Conservation (phyloP, 1,140 invertebrate genomes). For the Drosophila yakuba region DNA sequence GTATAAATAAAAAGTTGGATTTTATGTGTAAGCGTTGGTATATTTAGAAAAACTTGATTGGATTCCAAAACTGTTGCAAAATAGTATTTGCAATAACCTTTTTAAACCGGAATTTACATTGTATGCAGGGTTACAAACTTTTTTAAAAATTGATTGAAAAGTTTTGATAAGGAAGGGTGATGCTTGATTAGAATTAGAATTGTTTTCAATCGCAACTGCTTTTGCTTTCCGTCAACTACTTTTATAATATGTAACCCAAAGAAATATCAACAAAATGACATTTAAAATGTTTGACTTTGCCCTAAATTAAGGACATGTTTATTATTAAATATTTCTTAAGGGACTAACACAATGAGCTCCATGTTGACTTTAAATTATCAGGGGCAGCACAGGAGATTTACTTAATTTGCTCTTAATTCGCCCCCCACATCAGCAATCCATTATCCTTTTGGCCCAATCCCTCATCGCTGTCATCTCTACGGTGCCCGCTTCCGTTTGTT, state of each 20-base stretch:
- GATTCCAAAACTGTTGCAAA: constrained; percentile 13
- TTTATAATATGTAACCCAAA: too few species aligned
- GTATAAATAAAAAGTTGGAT: neutral
- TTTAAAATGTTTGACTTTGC: too few species aligned
- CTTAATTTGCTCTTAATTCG: constrained; percentile 3
- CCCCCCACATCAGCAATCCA: constrained; percentile 3
- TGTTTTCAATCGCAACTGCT: too few species aligned
- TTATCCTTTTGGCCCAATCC: constrained; percentile 6
- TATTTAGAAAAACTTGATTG: too few species aligned
- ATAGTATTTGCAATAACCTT: constrained; percentile 20
- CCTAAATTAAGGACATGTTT: too few species aligned
- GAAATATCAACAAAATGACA: too few species aligned
- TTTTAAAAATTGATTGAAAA: neutral
- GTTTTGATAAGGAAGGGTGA: neutral
- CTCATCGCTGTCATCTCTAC: constrained; percentile 29
- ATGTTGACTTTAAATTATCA: too few species aligned
- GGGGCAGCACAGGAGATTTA: neutral
- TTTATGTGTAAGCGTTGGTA: neutral
- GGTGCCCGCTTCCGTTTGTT: constrained; percentile 43
- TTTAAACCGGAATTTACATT: constrained; percentile 26
- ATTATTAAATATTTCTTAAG: too few species aligned
- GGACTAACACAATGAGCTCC: too few species aligned
- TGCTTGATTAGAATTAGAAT: neutral
- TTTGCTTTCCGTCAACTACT: too few species aligned
- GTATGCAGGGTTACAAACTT: constrained; percentile 14